A percentile compares a stretch with the other conserved stretches of the same genome.
phyloP scores from a whole-genome alignment of 2,888 invertebrate genomes.

The Antheraea yamamai region DNA sequence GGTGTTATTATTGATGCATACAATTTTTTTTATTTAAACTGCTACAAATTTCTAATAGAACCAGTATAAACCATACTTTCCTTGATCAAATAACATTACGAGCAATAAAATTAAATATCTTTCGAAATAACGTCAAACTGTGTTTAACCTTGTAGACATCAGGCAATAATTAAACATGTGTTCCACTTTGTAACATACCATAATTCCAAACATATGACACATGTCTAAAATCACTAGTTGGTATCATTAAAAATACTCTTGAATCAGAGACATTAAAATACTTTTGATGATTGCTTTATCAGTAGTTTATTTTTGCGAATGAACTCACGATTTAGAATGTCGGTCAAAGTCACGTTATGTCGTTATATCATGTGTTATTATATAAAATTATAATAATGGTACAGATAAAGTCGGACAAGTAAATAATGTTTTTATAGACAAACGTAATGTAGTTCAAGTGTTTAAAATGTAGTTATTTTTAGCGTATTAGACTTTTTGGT shows the following conservation, averaged over 20 bases:
- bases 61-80: background rate
- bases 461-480: background rate
- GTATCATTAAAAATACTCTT: background rate
- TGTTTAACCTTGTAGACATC: background rate
- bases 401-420: background rate
- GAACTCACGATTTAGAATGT: conserved; percentile 12
- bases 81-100: background rate
- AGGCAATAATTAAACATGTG: background rate
- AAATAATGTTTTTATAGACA: background rate
- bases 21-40: too few relatives aligned
- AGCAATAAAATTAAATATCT: background rate
- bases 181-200: background rate
- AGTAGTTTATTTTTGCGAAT: conserved; percentile 10
- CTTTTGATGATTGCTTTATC: conserved; percentile 19
- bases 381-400: background rate
- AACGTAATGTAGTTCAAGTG: background rate
- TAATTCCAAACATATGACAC: conserved; percentile 7
- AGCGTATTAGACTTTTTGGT: background rate
- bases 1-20: too few relatives aligned
- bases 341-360: conserved; percentile 20
- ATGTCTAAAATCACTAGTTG: background rate
- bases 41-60: background rate
- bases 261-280: background rate
- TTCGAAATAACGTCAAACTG: background rate
- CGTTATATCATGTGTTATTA: background rate